Evolutionary conservation across 2,797 vertebrate species (phyloP).

Genomic region (Eospalax fontanierii): DNA sequence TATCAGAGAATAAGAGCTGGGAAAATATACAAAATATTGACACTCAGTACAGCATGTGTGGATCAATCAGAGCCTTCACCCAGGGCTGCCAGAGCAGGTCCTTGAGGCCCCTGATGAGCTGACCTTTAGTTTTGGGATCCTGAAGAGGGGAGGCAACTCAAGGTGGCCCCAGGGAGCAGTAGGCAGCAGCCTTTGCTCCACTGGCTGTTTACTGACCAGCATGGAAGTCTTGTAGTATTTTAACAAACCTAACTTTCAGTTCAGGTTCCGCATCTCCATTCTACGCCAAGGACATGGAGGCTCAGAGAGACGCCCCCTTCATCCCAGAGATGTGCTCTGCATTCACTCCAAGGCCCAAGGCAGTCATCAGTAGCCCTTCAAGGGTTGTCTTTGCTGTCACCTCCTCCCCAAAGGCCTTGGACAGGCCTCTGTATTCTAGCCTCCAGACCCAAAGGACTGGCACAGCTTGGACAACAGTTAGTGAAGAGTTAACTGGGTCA

Average conservation of each 20-base stretch:
- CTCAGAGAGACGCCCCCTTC: background rate
- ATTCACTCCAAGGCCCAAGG: background rate
- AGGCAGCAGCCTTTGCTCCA: background rate
- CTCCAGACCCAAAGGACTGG: background rate
- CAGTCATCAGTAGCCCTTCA: background rate
- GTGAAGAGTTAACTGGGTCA: slow-evolving; percentile 25
- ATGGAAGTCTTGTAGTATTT: background rate
- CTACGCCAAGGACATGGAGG: background rate
- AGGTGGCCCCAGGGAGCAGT: background rate
- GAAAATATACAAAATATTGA: background rate
- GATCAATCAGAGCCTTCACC: background rate
- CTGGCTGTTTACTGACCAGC: background rate
- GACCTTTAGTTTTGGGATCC: background rate
- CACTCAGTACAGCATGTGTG: rapidly evolving
- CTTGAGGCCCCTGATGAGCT: rapidly evolving
- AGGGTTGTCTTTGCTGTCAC: background rate
- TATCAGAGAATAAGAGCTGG: background rate
- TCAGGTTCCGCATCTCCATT: background rate
- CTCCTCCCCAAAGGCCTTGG: background rate
- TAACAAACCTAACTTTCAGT: background rate
- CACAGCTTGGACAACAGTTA: background rate
- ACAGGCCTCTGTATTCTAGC: background rate
- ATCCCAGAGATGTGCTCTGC: background rate
- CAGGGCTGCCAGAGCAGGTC: rapidly evolving
- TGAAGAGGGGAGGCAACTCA: background rate